Evolutionary conservation across 2,888 invertebrate genomes (phyloP).

Genomic region (Tenthredo mesomela): DNA sequence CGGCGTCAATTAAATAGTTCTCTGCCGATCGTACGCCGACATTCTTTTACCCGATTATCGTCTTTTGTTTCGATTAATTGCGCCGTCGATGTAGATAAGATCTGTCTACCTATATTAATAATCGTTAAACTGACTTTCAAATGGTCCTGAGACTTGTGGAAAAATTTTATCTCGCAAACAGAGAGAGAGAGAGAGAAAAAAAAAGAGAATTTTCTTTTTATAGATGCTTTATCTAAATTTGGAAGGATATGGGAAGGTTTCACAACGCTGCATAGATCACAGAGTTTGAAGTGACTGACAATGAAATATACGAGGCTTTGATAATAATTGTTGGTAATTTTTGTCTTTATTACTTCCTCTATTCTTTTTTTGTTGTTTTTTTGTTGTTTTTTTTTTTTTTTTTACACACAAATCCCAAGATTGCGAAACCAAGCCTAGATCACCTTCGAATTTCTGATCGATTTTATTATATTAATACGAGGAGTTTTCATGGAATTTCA

Average conservation of each 20-base stretch:
- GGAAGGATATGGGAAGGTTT: not conserved
- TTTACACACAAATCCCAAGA: not conserved
- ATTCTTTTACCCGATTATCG: slow-evolving; percentile 33
- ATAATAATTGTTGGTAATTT: slow-evolving; percentile 12
- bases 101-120: not conserved
- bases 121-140: slow-evolving; percentile 8
- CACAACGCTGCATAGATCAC: not conserved
- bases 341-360: not conserved
- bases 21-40: slow-evolving; percentile 13
- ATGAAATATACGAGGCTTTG: not conserved
- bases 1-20: slow-evolving; percentile 27
- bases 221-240: not conserved
- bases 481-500: not conserved
- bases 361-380: not conserved
- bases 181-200: not conserved
- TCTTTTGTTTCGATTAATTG: slow-evolving; percentile 24
- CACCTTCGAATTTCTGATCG: not conserved
- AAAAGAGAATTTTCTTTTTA: not conserved
- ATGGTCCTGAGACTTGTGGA: not conserved
- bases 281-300: not conserved
- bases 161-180: not conserved
- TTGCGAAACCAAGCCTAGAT: not conserved
- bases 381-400: not conserved
- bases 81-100: slow-evolving; percentile 7
- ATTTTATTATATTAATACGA: not conserved